A percentile compares a stretch with the other conserved stretches of the same genome.
These are phyloP conservation scores for Melanitta fusca DNA, from an alignment of 2,797 vertebrate genomes.

Conservation along the genomic window DNA sequence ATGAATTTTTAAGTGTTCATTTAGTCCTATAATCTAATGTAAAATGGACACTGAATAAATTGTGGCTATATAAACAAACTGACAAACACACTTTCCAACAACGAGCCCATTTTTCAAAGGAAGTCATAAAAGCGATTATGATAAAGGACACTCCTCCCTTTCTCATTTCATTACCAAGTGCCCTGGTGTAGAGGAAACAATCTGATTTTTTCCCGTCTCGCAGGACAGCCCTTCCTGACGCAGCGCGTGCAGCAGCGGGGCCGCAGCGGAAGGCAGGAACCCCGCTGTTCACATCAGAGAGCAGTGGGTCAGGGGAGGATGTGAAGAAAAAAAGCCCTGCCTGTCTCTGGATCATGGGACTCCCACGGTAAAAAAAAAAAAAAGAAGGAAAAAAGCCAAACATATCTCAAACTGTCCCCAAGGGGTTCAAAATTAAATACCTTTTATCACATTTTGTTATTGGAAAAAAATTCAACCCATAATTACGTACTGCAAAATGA, in stretches of 20 bases:
- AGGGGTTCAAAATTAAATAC: neutral
- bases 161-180: slow-evolving; percentile 22
- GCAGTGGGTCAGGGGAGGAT: neutral
- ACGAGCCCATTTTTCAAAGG: slow-evolving; percentile 57
- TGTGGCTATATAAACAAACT: neutral
- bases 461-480: neutral
- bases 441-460: neutral
- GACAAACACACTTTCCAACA: slow-evolving; percentile 24
- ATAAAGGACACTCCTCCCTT: slow-evolving; percentile 66
- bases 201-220: slow-evolving; percentile 73
- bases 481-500: neutral
- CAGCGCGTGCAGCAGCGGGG: neutral
- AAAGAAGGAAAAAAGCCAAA: slow-evolving; percentile 8
- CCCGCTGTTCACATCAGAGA: neutral
- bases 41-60: neutral
- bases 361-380: neutral
- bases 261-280: neutral
- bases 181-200: slow-evolving; percentile 77
- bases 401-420: neutral
- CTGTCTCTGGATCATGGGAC: neutral
- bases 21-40: neutral
- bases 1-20: neutral
- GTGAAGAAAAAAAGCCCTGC: neutral
- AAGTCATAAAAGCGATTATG: slow-evolving; percentile 76
- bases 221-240: slow-evolving; percentile 42